Evolutionary conservation across 2,113 vertebrate genomes (phyloP).

Genomic region (Thalassoma bifasciatum): DNA sequence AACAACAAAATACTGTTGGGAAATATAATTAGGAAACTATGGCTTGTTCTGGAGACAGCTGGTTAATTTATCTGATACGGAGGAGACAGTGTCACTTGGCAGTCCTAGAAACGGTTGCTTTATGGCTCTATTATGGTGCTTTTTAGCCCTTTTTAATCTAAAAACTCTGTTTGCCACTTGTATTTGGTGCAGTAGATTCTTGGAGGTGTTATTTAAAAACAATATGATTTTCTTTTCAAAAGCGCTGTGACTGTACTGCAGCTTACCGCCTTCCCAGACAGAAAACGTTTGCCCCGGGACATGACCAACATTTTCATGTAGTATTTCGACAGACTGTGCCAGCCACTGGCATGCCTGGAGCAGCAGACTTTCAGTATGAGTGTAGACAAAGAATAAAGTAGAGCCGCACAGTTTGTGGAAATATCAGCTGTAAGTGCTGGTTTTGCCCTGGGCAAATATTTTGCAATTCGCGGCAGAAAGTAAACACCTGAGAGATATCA

Average conservation of each 20-base stretch:
- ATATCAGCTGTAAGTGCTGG: not conserved
- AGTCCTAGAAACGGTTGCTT: constrained; percentile 11
- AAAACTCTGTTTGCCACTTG: not conserved
- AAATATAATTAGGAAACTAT: constrained; percentile 37
- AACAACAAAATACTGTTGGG: not conserved
- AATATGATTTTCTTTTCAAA: not conserved
- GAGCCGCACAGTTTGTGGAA: not conserved
- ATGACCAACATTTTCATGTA: constrained; percentile 3
- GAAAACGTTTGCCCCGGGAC: not conserved
- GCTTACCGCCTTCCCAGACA: not conserved
- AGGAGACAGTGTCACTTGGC: not conserved
- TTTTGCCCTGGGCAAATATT: not conserved
- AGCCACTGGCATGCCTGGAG: not conserved
- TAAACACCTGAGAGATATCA: not conserved
- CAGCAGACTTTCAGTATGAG: not conserved
- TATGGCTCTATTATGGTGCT: not conserved
- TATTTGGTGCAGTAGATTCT: not conserved
- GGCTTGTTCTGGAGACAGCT: constrained; percentile 13
- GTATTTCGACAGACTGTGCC: constrained; percentile 14
- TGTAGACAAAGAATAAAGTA: not conserved
- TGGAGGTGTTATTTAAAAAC: not conserved
- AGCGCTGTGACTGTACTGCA: constrained; percentile 1
- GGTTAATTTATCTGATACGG: not conserved
- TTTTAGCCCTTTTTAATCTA: not conserved
- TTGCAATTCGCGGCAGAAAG: not conserved